A percentile compares a stretch with the other conserved stretches of the same genome.
Conservation (phyloP, 2,888 invertebrate species). For the Strigamia maritima region DNA sequence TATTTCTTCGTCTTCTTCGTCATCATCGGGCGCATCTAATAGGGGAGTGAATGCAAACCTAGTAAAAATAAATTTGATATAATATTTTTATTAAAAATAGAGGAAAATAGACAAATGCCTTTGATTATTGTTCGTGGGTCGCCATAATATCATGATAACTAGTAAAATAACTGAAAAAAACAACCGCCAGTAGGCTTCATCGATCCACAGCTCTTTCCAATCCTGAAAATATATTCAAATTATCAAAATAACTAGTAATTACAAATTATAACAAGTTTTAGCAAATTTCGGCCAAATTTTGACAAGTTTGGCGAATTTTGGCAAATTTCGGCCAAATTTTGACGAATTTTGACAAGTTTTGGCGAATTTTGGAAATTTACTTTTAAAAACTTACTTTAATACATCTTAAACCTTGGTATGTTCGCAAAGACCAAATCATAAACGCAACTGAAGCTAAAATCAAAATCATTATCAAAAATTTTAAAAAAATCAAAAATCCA, state of each 20-base stretch:
- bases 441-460: constrained; percentile 75
- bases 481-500: background rate
- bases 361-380: too few species aligned
- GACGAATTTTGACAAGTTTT: too few species aligned
- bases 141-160: constrained; percentile 92
- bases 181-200: constrained; percentile 93
- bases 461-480: background rate
- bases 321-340: too few species aligned
- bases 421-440: constrained; percentile 87
- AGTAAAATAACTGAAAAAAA: constrained; percentile 81
- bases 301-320: too few species aligned
- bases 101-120: constrained; percentile 57
- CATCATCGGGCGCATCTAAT: constrained; percentile 63
- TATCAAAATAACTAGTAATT: too few species aligned
- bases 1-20: constrained; percentile 73
- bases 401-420: constrained; percentile 69
- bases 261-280: too few species aligned
- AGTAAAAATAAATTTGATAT: constrained; percentile 38
- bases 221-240: constrained; percentile 56
- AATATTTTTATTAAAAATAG: background rate
- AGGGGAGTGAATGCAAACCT: constrained; percentile 85
- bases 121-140: constrained; percentile 93
- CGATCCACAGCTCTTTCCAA: constrained; percentile 91
- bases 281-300: too few species aligned
- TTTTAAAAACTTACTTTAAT: constrained; percentile 69